These are phyloP conservation scores for Neotragus pygmaeus DNA, from an alignment of 2,113 vertebrate species.

Conservation along the genomic window DNA sequence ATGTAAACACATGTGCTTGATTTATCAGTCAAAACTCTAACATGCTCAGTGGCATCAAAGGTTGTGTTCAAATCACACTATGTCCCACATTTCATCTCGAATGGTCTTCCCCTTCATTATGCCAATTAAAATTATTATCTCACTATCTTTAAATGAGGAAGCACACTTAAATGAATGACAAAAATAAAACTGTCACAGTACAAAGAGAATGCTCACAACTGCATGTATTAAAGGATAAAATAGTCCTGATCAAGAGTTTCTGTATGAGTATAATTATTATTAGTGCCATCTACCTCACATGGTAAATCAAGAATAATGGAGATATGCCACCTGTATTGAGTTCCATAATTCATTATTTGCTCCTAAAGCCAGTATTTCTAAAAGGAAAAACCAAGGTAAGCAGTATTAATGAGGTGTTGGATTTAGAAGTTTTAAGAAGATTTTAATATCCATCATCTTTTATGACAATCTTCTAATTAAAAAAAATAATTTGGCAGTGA, in stretches of 20 bases:
- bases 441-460: constrained; percentile 24
- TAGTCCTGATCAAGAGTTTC: neutral
- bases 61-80: constrained; percentile 9
- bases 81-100: constrained; percentile 42
- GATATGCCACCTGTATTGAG: constrained; percentile 9
- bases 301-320: constrained; percentile 64
- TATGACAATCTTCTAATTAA: constrained; percentile 46
- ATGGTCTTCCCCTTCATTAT: constrained; percentile 9
- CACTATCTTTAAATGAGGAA: constrained; percentile 33
- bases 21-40: constrained; percentile 47
- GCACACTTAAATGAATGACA: constrained; percentile 11
- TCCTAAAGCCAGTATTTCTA: constrained; percentile 49
- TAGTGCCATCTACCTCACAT: constrained; percentile 26
- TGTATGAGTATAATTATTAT: constrained; percentile 28
- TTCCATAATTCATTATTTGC: constrained; percentile 52
- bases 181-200: constrained; percentile 46
- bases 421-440: constrained; percentile 41
- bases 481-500: constrained; percentile 15
- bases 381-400: constrained; percentile 44
- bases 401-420: constrained; percentile 42
- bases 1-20: constrained; percentile 34
- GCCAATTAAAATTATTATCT: constrained; percentile 41
- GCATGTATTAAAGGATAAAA: constrained; percentile 12
- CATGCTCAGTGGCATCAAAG: neutral
- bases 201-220: neutral